Percentiles rank a stretch among this genome's conserved stretches.
phyloP scores from a whole-genome alignment of 2,113 vertebrate genomes.

The Helogale parvula region DNA sequence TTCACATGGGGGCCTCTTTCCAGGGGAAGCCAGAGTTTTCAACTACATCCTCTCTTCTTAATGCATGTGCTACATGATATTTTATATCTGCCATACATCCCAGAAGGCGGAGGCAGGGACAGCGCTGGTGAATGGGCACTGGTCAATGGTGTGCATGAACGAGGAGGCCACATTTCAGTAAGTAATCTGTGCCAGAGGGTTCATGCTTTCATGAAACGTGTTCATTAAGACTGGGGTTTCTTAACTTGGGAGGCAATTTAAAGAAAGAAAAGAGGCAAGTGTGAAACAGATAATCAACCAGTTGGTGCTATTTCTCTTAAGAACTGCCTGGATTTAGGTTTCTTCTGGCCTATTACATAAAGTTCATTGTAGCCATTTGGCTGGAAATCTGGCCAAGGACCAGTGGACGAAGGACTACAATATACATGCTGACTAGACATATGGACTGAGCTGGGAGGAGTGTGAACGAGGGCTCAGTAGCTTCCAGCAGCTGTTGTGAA shows the following conservation, averaged over 20 bases:
- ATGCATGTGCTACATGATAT: background rate
- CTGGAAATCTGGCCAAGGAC: constrained; percentile 51
- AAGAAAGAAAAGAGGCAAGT: background rate
- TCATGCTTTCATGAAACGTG: background rate
- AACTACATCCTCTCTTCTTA: background rate
- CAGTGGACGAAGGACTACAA: background rate
- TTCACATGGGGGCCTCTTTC: constrained; percentile 44
- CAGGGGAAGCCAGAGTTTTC: background rate
- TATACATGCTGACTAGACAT: background rate
- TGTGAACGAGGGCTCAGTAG: background rate
- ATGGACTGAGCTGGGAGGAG: background rate
- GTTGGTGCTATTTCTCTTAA: background rate
- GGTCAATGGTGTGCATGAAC: background rate
- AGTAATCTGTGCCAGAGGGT: background rate
- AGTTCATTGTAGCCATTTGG: constrained; percentile 38
- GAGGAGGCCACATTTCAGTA: background rate
- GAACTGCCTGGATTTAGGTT: constrained; percentile 36
- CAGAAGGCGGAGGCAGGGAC: background rate
- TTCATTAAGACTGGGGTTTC: background rate
- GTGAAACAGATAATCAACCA: background rate
- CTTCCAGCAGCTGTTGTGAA: constrained; percentile 69
- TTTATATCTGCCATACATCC: background rate
- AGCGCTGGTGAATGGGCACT: background rate
- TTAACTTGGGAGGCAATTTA: background rate
- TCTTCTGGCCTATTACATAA: constrained; percentile 9